phyloP scores from a whole-genome alignment of 2,888 invertebrate genomes.

The Polyommatus icarus region DNA sequence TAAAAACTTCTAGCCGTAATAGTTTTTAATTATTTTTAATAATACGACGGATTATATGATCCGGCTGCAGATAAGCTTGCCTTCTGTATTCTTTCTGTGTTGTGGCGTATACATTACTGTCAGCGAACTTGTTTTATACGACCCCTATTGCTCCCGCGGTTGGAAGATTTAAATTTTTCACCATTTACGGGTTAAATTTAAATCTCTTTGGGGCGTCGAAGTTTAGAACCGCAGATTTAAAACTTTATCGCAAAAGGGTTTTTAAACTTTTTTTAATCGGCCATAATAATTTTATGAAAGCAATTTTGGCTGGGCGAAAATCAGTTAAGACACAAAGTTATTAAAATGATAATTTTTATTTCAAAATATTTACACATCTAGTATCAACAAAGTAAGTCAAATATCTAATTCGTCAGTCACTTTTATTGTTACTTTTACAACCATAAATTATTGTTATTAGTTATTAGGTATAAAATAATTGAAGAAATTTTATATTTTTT shows the following conservation, averaged over 20 bases:
- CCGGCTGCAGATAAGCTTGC: background rate
- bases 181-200: constrained; percentile 3
- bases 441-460: too few relatives aligned
- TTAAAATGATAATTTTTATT: background rate
- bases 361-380: background rate
- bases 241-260: background rate
- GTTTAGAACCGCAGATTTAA: background rate
- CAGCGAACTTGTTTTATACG: constrained; percentile 2
- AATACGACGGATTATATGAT: too few relatives aligned
- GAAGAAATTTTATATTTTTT: too few relatives aligned
- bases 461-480: too few relatives aligned
- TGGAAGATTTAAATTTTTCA: constrained; percentile 17
- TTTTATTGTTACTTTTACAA: too few relatives aligned
- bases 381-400: background rate
- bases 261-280: background rate
- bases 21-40: too few relatives aligned
- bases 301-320: background rate
- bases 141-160: constrained; percentile 10
- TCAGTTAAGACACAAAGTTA: background rate
- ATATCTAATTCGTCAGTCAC: background rate
- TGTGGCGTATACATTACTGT: constrained; percentile 3
- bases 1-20: too few relatives aligned
- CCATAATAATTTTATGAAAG: background rate
- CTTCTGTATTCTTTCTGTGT: background rate
- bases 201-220: background rate